Evolutionary conservation across 2,113 vertebrate species (phyloP).

Genomic region (Tachycineta bicolor): DNA sequence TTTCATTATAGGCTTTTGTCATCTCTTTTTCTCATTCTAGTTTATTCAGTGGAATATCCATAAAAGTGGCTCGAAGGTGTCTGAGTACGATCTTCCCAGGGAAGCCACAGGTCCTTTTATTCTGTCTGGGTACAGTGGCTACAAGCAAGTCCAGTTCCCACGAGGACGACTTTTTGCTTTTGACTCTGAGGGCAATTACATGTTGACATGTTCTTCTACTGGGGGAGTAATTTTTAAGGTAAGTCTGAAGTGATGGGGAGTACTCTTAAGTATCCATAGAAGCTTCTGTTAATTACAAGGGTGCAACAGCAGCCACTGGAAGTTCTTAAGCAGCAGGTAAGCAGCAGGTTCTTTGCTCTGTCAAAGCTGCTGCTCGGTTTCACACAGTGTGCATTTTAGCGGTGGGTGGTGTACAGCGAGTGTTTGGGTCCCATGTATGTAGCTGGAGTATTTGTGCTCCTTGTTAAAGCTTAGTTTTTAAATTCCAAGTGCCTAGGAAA

Average conservation of each 20-base stretch:
- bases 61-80: constrained; percentile 91
- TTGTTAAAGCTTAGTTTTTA: background rate
- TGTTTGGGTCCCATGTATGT: background rate
- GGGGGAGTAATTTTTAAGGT: constrained; percentile 94
- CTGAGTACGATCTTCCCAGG: constrained; percentile 83
- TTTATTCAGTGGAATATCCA: constrained; percentile 99
- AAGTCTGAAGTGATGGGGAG: background rate
- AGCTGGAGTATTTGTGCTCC: background rate
- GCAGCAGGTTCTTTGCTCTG: background rate
- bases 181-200: constrained; percentile 94
- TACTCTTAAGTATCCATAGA: background rate
- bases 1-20: background rate
- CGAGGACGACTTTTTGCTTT: constrained; percentile 94
- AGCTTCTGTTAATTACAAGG: background rate
- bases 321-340: background rate
- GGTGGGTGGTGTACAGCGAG: background rate
- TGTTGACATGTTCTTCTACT: constrained; percentile 88
- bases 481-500: background rate
- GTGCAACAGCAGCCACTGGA: background rate
- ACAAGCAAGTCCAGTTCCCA: constrained; percentile 95
- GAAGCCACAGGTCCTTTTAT: constrained; percentile 94
- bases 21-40: constrained; percentile 65
- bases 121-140: constrained; percentile 94
- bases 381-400: background rate
- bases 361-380: background rate